Conservation (phyloP, 2,888 invertebrate genomes). For the Nephrotoma guestfalica region DNA sequence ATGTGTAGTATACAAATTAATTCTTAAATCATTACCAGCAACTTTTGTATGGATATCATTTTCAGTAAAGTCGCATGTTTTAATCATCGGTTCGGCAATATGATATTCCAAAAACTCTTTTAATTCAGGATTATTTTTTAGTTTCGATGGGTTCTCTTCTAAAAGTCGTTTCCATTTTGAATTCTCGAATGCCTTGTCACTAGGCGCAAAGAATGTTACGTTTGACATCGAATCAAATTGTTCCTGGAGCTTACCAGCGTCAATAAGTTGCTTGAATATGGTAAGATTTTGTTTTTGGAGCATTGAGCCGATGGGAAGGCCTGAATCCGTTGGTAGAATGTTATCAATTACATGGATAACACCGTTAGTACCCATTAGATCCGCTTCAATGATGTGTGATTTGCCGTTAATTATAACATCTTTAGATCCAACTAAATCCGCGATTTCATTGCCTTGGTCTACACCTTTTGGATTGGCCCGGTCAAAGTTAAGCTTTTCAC, state of each 20-base stretch:
- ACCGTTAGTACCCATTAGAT: slow-evolving; percentile 57
- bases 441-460: slow-evolving; percentile 33
- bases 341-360: slow-evolving; percentile 53
- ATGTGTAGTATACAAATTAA: slow-evolving; percentile 45
- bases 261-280: slow-evolving; percentile 39
- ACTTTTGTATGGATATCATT: slow-evolving; percentile 34
- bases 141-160: slow-evolving; percentile 25
- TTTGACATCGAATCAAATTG: slow-evolving; percentile 41
- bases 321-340: slow-evolving; percentile 46
- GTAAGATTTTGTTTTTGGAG: slow-evolving; percentile 45
- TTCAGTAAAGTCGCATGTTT: slow-evolving; percentile 42
- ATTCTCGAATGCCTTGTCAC: slow-evolving; percentile 44
- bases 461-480: slow-evolving; percentile 32
- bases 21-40: slow-evolving; percentile 34
- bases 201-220: slow-evolving; percentile 48
- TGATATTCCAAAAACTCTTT: slow-evolving; percentile 48
- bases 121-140: slow-evolving; percentile 32
- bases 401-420: slow-evolving; percentile 41
- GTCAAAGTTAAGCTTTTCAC: slow-evolving; percentile 28
- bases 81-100: slow-evolving; percentile 38
- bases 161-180: slow-evolving; percentile 27
- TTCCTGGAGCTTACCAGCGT: slow-evolving; percentile 38
- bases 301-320: slow-evolving; percentile 30
- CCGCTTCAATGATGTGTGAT: slow-evolving; percentile 40
- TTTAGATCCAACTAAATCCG: slow-evolving; percentile 34